Evolutionary conservation across 1,140 invertebrate species (phyloP), one percentile per base, ranked within the genome.

Genomic region (Cydia pomonella): DNA sequence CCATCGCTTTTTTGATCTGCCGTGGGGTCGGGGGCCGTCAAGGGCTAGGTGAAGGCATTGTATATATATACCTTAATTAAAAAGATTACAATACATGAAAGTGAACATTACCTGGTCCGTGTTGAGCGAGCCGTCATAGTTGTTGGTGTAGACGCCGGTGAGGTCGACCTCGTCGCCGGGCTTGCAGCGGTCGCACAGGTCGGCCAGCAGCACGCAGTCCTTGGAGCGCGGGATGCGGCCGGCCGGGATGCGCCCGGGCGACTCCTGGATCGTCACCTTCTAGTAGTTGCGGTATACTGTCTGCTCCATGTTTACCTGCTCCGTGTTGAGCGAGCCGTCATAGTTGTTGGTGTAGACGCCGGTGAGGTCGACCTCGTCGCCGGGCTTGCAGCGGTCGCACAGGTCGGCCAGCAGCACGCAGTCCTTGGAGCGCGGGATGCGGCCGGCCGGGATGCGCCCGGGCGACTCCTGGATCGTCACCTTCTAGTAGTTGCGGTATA

Each of bases 241-340:
- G 38, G 99, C 98, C 1, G 98, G 97, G 72, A 99, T 97, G 80
- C 96, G 94, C 2, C 97, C 96, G 0, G 98, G 98, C 59, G 98
- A 98, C 94, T 99, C 99, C 95, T 99, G 99, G 74, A 99, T 95
- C 0, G 98, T 99, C 18, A 99, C 96, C 85, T 99, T 97, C 93
- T 99, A 99, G 88, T 99, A 99, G 89, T 99, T 99, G 74, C 99
- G 96, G 88, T 99, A 99, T 25, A 99, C 85, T 3, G 99, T 99
- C 96, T 99, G 96, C 91, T 98, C 97, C 97, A 98, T 98, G 85
- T 98, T 98, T 7, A 98, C 95, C 95, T 97, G 79, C 89, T 97
- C 97, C n/a, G 97, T 98, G 87, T 99, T 99, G 21, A 99, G 93
- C 1, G 98, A 99, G 2, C 98, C 98, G 93, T 99, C 99, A 88